Conservation (phyloP, 1,140 invertebrate genomes). For the Tribolium madens region DNA sequence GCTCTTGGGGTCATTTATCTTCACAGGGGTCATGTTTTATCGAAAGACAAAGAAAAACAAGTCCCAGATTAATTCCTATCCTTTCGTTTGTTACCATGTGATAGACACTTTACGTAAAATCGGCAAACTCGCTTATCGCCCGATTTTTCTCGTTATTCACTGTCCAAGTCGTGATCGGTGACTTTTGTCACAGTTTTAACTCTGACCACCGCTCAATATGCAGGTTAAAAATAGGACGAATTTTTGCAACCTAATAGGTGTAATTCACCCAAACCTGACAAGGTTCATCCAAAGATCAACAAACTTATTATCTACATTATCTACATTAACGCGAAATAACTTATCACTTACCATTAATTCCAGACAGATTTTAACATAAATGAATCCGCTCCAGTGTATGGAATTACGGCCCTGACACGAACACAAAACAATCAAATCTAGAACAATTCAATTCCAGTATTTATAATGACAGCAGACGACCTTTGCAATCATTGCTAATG, state of each 20-base stretch:
- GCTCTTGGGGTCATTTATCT: slow-evolving; percentile 52
- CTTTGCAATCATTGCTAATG: background rate
- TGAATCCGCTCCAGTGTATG: background rate
- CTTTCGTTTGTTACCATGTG: slow-evolving; percentile 49
- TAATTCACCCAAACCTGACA: background rate
- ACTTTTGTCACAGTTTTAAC: slow-evolving; percentile 5
- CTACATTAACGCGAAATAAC: background rate
- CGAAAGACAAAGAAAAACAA: slow-evolving; percentile 52
- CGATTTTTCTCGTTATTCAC: background rate
- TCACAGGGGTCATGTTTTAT: slow-evolving; percentile 51
- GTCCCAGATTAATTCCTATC: slow-evolving; percentile 43
- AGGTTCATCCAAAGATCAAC: background rate
- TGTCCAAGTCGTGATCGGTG: slow-evolving; percentile 2
- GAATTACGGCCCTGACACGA: slow-evolving; percentile 21
- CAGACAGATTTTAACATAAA: slow-evolving; percentile 3
- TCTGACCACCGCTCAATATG: background rate
- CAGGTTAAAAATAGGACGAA: slow-evolving; percentile 13
- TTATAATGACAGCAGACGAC: background rate
- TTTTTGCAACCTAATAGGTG: background rate
- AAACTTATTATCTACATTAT: slow-evolving; percentile 9
- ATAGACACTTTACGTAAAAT: slow-evolving; percentile 43
- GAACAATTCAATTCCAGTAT: slow-evolving; percentile 21
- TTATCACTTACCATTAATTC: background rate
- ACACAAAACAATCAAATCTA: slow-evolving; percentile 13
- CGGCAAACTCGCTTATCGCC: background rate